These are phyloP conservation scores for Elysia crispata DNA, from an alignment of 2,888 invertebrate species.

Conservation along the genomic window DNA sequence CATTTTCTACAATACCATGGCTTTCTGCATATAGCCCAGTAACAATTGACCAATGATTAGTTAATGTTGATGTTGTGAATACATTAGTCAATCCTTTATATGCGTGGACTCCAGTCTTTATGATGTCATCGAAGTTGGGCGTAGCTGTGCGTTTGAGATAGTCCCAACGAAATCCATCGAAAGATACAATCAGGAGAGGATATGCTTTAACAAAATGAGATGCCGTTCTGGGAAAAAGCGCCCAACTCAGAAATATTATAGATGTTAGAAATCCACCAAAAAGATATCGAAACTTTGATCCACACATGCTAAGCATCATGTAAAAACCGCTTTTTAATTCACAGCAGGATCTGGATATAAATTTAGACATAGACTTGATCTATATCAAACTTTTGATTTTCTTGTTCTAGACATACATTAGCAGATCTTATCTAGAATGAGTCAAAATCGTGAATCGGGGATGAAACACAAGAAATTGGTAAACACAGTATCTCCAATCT, in stretches of 20 bases:
- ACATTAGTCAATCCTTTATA: conserved; percentile 77
- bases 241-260: not conserved
- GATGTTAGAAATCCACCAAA: not conserved
- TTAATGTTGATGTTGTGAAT: conserved; percentile 84
- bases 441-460: no score
- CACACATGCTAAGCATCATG: no score
- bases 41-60: conserved; percentile 86
- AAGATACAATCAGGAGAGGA: conserved; percentile 81
- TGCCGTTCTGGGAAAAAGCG: not conserved
- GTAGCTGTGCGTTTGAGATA: conserved; percentile 81
- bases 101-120: conserved; percentile 80
- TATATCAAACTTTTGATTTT: no score
- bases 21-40: conserved; percentile 82
- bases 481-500: no score
- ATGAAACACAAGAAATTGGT: no score
- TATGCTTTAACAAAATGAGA: conserved; percentile 2
- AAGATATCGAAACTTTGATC: not conserved
- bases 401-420: no score
- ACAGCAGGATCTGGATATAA: no score
- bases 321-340: no score
- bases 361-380: no score
- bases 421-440: no score
- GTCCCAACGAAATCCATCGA: conserved; percentile 85
- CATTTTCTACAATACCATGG: conserved; percentile 85
- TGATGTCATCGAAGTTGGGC: conserved; percentile 81